These are phyloP conservation scores for Acleris laterana DNA, from an alignment of 2,888 invertebrate genomes.

Conservation along the genomic window DNA sequence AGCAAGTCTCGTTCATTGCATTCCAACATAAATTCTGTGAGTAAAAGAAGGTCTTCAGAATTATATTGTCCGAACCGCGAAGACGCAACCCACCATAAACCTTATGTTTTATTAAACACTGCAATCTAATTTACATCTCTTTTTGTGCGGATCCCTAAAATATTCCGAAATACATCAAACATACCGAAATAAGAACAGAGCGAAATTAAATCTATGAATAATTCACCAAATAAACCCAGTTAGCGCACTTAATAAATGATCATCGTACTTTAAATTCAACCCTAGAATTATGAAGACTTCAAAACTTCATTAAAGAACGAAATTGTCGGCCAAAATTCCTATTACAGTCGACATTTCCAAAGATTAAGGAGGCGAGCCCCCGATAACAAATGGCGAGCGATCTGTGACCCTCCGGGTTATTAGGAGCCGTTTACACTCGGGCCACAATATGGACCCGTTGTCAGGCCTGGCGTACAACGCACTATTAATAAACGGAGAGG, in stretches of 20 bases:
- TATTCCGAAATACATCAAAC: constrained; percentile 32
- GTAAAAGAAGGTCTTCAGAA: too few relatives aligned
- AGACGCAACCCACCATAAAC: too few relatives aligned
- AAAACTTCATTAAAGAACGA: constrained; percentile 70
- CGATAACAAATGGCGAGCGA: constrained; percentile 45
- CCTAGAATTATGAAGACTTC: constrained; percentile 65
- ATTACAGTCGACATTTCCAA: constrained; percentile 53
- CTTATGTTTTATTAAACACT: constrained; percentile 3
- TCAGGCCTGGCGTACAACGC: not conserved
- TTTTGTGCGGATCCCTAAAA: constrained; percentile 28
- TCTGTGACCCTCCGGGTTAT: constrained; percentile 61
- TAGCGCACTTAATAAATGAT: constrained; percentile 63
- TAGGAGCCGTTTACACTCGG: constrained; percentile 44
- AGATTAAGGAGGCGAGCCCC: constrained; percentile 52
- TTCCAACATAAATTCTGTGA: too few relatives aligned
- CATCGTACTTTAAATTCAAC: constrained; percentile 44
- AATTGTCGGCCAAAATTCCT: constrained; percentile 52
- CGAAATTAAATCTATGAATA: constrained; percentile 42
- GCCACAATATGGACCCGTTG: not conserved
- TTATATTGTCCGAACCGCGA: too few relatives aligned
- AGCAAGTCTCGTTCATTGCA: too few relatives aligned
- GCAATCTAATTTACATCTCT: constrained; percentile 32
- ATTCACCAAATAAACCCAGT: constrained; percentile 53
- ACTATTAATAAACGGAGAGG: too few relatives aligned
- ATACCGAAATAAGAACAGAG: constrained; percentile 22